Conservation (phyloP, 2,113 vertebrate species). For the Arvicanthis niloticus region DNA sequence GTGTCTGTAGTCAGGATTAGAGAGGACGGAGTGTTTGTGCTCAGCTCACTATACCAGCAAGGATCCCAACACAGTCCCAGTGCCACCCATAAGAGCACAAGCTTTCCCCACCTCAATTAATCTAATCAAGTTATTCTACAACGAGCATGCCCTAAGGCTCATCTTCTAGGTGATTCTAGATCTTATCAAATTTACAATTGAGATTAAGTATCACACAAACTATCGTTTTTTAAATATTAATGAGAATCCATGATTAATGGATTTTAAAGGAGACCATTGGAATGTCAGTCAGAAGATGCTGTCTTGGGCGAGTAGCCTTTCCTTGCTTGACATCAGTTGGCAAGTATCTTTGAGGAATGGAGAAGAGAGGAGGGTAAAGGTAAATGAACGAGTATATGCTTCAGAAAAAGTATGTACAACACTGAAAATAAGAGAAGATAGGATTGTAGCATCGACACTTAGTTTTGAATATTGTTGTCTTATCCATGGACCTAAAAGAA, state of each 20-base stretch:
- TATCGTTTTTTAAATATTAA: accelerated
- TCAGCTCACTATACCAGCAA: too few relatives aligned
- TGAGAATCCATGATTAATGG: not conserved
- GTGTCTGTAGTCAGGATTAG: not conserved
- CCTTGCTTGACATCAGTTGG: not conserved
- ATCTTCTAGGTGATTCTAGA: not conserved
- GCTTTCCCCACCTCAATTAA: not conserved
- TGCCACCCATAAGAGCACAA: not conserved
- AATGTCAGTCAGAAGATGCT: not conserved
- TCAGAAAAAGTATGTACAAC: not conserved
- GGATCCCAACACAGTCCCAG: not conserved
- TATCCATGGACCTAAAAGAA: not conserved
- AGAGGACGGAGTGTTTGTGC: not conserved
- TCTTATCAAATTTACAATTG: too few relatives aligned
- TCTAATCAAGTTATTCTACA: not conserved
- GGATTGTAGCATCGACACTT: not conserved
- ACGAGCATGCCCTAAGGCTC: too few relatives aligned
- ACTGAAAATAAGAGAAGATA: not conserved
- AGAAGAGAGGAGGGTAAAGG: not conserved
- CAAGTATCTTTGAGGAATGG: not conserved
- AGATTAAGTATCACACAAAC: not conserved
- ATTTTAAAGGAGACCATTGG: not conserved
- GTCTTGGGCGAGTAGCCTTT: not conserved
- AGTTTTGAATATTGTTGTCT: not conserved
- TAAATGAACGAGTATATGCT: not conserved